Evolutionary conservation across 1,140 invertebrate genomes (phyloP), one percentile per base, ranked within the genome.

Genomic region (Micrasema minimum): DNA sequence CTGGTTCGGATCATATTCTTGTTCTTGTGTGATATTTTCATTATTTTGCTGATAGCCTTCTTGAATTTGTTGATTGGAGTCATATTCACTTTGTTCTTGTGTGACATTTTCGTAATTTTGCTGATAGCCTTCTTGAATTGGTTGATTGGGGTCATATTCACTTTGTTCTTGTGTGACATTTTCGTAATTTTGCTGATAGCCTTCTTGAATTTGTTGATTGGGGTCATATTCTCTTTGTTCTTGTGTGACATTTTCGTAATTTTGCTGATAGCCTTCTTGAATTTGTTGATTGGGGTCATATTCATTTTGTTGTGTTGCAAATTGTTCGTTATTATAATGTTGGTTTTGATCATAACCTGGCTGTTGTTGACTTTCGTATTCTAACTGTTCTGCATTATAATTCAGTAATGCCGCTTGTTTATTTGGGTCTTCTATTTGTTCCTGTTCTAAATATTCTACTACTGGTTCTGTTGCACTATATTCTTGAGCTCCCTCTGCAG

Each of bases 1-100:
- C 20, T 69, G 67, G 16, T 68, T 59, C 26, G 66, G 20, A 14
- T 68, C 53, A 35, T 59, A 61, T 1, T 61, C 67, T 16, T 7
- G 9, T 51, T 66, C 26, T 50, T 66, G 31, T 14, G 9, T 22
- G 1, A 10, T 23, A 16, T 64, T 26, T 31, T 66, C 46, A 2
- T 14, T 26, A 45, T 65, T 20, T 61, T 61, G 59, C 16, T 20
- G 23, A 43, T 62, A 16, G 16, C 41, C 31, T 51, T 16, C 23
- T 16, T 65, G 61, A 48, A 4, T 43, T n/a, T 43, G n/a, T n/a
- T n/a, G n/a, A n/a, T n/a, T n/a, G n/a, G n/a, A n/a, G n/a, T n/a
- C n/a, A n/a, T n/a, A n/a, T n/a, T n/a, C n/a, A n/a, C n/a, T n/a
- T n/a, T n/a, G n/a, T n/a, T n/a, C n/a, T n/a, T n/a, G n/a, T n/a